These are phyloP conservation scores for Heliothis peltigera DNA, from an alignment of 2,888 invertebrate genomes.

Conservation along the genomic window DNA sequence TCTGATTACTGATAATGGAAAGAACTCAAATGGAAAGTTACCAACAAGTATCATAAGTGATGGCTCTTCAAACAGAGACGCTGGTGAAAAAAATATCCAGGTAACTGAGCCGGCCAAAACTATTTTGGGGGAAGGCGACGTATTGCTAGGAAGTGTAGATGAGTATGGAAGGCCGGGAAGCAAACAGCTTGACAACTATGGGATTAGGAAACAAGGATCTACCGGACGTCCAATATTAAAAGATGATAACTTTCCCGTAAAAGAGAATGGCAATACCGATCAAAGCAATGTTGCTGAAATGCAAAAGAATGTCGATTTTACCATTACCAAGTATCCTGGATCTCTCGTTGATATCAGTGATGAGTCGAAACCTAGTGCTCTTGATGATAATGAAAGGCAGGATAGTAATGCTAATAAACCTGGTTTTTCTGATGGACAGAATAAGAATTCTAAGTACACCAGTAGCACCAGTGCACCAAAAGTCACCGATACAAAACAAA, in stretches of 20 bases:
- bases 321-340: slow-evolving; percentile 24
- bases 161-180: slow-evolving; percentile 4
- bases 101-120: slow-evolving; percentile 10
- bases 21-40: neutral
- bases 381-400: neutral
- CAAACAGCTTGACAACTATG: neutral
- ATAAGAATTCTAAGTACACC: neutral
- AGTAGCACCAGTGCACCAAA: slow-evolving; percentile 7
- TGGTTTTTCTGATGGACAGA: neutral
- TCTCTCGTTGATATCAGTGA: slow-evolving; percentile 2
- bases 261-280: neutral
- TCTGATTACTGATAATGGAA: neutral
- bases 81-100: neutral
- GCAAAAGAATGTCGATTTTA: neutral
- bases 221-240: neutral
- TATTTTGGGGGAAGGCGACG: neutral
- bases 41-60: neutral
- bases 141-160: slow-evolving; percentile 1
- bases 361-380: neutral
- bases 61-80: neutral
- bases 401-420: slow-evolving; percentile 3
- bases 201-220: neutral
- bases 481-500: neutral
- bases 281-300: neutral
- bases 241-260: neutral